Evolutionary conservation across 2,888 invertebrate genomes (phyloP), one percentile per base, ranked within the genome.

Genomic region (Oscheius sp.): DNA sequence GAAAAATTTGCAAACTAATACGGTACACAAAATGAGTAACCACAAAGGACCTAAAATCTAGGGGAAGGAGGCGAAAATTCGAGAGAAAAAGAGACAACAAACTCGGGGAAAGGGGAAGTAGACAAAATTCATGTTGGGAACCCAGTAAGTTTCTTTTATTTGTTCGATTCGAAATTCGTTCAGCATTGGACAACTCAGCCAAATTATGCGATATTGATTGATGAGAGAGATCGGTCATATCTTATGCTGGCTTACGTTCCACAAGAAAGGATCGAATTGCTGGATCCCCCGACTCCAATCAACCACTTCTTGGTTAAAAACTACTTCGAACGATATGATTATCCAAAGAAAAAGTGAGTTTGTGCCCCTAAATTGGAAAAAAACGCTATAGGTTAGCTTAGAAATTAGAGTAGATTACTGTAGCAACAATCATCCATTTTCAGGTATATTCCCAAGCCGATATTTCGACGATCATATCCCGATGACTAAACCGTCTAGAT

Each of bases 141-240:
- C 37, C 12, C 8, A 37, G 8, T 37, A 10, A 6, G 15, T 37
- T 12, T 37, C 37, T 37, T 6, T 37, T 37, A 6, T 23, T 6
- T 39, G 17, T 17, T 68, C 42, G 20, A 61, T 12, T 31, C 12
- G 20, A 34, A 71, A 23, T 2, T 2, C 10, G 8, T 39, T 42
- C 69, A 79, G 79, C 67, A 74, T 29, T 72, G 70, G 72, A 46
- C 63, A 12, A 69, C 70, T 5, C 68, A 87, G 83, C 90, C 90
- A 15, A 89, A 89, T 80, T 90, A 90, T 84, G 86, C 89, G 6
- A 84, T 90, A 20, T 76, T 90, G 23, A 89, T 90, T 3, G 90
- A 90, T 81, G 88, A 87, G 0, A 81, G 89, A 50, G 89, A 89
- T 72, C 82, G 89, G 27, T 70, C 86, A 2, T 77, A 76, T 4